Evolutionary conservation across 2,888 invertebrate genomes (phyloP).

Genomic region (Andricus curvator): DNA sequence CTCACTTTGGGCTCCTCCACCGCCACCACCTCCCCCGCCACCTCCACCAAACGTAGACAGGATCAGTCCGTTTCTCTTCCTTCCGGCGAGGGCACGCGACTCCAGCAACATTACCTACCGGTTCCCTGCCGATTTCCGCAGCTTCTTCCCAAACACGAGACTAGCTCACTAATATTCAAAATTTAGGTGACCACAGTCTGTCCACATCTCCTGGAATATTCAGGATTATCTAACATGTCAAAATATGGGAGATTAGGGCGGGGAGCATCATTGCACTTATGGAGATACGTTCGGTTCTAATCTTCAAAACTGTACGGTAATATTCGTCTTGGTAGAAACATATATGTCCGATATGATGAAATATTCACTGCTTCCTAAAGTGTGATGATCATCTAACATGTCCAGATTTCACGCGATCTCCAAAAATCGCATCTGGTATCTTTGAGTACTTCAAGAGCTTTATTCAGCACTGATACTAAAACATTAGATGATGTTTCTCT

Average conservation of each 20-base stretch:
- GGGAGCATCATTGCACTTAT: not conserved
- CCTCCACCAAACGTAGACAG: slow-evolving; percentile 76
- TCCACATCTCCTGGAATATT: not conserved
- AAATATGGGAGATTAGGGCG: not conserved
- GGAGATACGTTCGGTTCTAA: not conserved
- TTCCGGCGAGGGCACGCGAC: slow-evolving; percentile 76
- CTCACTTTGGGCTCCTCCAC: slow-evolving; percentile 80
- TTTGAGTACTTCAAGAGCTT: not conserved
- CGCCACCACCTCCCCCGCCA: slow-evolving; percentile 75
- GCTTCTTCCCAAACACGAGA: not conserved
- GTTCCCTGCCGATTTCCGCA: slow-evolving; percentile 46
- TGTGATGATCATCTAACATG: not conserved
- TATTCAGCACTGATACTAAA: not conserved
- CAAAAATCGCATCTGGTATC: not conserved
- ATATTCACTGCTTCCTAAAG: too few relatives aligned
- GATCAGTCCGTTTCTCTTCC: slow-evolving; percentile 78
- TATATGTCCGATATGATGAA: not conserved
- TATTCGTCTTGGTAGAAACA: not conserved
- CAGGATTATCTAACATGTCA: not conserved
- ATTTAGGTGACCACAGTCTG: not conserved
- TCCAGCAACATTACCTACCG: slow-evolving; percentile 77
- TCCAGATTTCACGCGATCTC: not conserved
- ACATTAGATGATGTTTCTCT: not conserved
- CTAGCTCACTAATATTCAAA: not conserved
- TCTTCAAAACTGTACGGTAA: not conserved